Percentiles rank a stretch among this genome's conserved stretches.
Conservation (phyloP, 1,140 invertebrate species). For the Holcopasites calliopsidis region DNA sequence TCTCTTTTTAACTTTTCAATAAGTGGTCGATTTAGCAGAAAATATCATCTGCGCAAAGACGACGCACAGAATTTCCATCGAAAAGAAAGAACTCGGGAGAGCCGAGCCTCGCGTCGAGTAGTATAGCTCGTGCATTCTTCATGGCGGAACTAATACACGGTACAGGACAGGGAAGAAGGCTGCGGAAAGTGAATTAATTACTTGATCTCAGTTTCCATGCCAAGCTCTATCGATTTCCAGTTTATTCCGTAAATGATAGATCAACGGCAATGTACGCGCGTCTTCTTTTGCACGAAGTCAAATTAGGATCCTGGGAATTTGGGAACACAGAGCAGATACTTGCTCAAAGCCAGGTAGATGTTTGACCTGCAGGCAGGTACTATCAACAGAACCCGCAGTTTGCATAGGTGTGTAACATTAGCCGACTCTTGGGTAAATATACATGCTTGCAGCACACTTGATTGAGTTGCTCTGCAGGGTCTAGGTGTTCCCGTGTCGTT, state of each 20-base stretch:
- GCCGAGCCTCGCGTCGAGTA: slow-evolving; percentile 29
- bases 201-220: too few relatives aligned
- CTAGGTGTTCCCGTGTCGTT: slow-evolving; percentile 61
- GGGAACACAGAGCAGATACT: slow-evolving; percentile 43
- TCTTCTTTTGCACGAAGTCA: slow-evolving; percentile 7
- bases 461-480: slow-evolving; percentile 33
- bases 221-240: not conserved
- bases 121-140: slow-evolving; percentile 57
- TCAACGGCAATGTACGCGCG: not conserved
- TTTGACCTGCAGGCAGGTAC: slow-evolving; percentile 65
- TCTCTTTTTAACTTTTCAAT: too few relatives aligned
- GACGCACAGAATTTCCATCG: too few relatives aligned
- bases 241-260: not conserved
- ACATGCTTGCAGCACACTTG: slow-evolving; percentile 62
- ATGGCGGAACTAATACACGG: too few relatives aligned
- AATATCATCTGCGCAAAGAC: too few relatives aligned
- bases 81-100: slow-evolving; percentile 21
- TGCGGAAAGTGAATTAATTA: too few relatives aligned
- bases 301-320: slow-evolving; percentile 46
- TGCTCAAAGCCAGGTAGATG: slow-evolving; percentile 67
- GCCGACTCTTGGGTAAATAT: slow-evolving; percentile 67
- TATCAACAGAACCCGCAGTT: slow-evolving; percentile 57
- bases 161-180: too few relatives aligned
- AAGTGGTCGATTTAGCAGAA: too few relatives aligned
- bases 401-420: slow-evolving; percentile 67